A percentile compares a stretch with the other conserved stretches of the same genome.
Evolutionary conservation across 2,888 invertebrate species (phyloP).

Genomic region (Acholoe squamosa): DNA sequence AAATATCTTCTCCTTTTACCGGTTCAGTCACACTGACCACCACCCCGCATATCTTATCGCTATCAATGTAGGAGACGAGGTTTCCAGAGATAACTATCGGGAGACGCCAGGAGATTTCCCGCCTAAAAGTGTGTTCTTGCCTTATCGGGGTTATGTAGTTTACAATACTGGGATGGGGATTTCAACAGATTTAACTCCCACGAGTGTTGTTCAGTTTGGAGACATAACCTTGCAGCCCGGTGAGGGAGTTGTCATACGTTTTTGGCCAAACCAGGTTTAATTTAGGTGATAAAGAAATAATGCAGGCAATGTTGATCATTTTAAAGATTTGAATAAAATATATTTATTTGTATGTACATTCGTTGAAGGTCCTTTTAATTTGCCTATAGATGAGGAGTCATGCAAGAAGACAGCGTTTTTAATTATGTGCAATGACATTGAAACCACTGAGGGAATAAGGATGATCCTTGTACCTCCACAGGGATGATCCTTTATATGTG

Average conservation of each 20-base stretch:
- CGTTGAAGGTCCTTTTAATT: neutral
- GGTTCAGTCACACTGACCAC: neutral
- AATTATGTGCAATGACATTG: no score
- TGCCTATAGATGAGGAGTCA: no score
- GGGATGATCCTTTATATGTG: no score
- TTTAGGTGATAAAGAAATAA: no score
- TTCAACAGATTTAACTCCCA: neutral
- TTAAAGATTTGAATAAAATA: neutral
- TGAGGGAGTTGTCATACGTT: slow-evolving; percentile 56
- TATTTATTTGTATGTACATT: neutral
- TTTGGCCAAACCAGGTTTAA: slow-evolving; percentile 46
- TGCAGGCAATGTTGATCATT: no score
- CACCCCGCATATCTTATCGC: slow-evolving; percentile 58
- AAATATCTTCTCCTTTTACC: slow-evolving; percentile 60
- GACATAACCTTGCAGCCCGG: slow-evolving; percentile 52
- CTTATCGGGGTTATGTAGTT: slow-evolving; percentile 35
- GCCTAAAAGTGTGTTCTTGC: slow-evolving; percentile 40
- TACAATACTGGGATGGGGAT: neutral
- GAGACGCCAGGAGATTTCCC: slow-evolving; percentile 39
- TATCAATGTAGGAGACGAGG: slow-evolving; percentile 43
- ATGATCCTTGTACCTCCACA: no score
- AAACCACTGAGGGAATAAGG: no score
- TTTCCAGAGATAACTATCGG: slow-evolving; percentile 45
- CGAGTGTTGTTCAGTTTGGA: slow-evolving; percentile 14
- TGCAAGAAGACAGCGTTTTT: no score